Evolutionary conservation across 2,113 vertebrate species (phyloP), one percentile per base, ranked within the genome.

Genomic region (Charadrius vociferus): DNA sequence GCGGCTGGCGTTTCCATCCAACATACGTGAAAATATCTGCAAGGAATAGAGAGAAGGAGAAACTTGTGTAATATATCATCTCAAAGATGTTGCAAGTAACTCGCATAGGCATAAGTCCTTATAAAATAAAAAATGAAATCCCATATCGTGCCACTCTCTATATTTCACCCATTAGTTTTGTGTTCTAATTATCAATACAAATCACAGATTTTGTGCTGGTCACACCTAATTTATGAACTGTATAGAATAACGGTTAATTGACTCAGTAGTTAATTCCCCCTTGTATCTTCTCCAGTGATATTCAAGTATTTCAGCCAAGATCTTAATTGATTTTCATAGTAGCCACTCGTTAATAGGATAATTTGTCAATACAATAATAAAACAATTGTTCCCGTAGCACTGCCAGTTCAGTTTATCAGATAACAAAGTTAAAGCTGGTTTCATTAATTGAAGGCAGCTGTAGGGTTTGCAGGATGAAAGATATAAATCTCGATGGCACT

Each of bases 401-500:
- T 96, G 90, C 63, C 88, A 97, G 88, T 94, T 97, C 95, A 94
- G 97, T 97, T 99, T 98, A 99, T 99, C 98, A 98, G 98, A 99
- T 98, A 99, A 99, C 98, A 98, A 98, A 98, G 98, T 98, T 98
- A 98, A 98, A 93, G 96, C 97, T 95, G 93, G 79, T 98, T 98
- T 98, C 94, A 96, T 98, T 99, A 99, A 99, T 99, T 99, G 98
- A 98, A 99, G 98, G 95, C 99, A 99, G 99, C 98, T 98, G 98
- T 97, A 93, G 93, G 47, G 75, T 96, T 97, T 97, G 96, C 85
- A 95, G 93, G 96, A 98, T 97, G 94, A 98, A 98, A 96, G 96
- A 93, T 95, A 96, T 91, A 97, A 95, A 98, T 98, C 97, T 98
- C 92, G 10, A 52, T 85, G 97, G 98, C 94, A 98, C 96, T 97